phyloP scores from a whole-genome alignment of 2,113 vertebrate genomes.

The Salvelinus sp. region DNA sequence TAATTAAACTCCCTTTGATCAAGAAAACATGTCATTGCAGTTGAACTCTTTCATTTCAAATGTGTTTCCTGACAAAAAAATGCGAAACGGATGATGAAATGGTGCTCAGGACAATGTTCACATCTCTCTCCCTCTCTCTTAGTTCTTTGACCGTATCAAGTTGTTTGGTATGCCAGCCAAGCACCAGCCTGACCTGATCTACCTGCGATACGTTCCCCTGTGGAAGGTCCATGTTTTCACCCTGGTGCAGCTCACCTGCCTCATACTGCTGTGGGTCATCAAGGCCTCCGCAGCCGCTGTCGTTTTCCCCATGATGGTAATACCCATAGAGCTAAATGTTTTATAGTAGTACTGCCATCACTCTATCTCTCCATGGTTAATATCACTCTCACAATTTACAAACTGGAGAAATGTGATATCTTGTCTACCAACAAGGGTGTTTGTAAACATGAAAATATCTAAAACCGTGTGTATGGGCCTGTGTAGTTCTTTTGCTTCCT shows the following conservation, averaged over 20 bases:
- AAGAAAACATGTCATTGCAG: background rate
- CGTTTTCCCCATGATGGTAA: conserved; percentile 97
- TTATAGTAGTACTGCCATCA: too few species aligned
- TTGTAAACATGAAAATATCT: too few species aligned
- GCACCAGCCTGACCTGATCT: conserved; percentile 92
- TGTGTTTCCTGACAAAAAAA: too few species aligned
- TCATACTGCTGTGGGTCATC: conserved; percentile 91
- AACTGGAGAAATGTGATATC: too few species aligned
- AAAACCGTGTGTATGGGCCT: too few species aligned
- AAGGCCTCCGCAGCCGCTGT: conserved; percentile 91
- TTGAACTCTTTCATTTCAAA: background rate
- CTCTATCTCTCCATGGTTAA: too few species aligned
- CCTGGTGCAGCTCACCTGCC: conserved; percentile 88
- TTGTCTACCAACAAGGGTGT: too few species aligned
- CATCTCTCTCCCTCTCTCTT: conserved; percentile 6
- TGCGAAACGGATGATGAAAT: too few species aligned
- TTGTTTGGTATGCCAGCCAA: conserved; percentile 94
- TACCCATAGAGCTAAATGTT: background rate
- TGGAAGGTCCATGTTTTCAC: conserved; percentile 97
- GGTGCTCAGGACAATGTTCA: background rate
- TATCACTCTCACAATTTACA: too few species aligned
- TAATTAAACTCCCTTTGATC: conserved; percentile 29
- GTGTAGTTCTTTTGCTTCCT: too few species aligned
- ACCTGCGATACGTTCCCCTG: conserved; percentile 90
- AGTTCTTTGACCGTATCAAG: conserved; percentile 96